These are phyloP conservation scores for Austrofundulus limnaeus DNA, from an alignment of 2,113 vertebrate genomes.

Conservation along the genomic window DNA sequence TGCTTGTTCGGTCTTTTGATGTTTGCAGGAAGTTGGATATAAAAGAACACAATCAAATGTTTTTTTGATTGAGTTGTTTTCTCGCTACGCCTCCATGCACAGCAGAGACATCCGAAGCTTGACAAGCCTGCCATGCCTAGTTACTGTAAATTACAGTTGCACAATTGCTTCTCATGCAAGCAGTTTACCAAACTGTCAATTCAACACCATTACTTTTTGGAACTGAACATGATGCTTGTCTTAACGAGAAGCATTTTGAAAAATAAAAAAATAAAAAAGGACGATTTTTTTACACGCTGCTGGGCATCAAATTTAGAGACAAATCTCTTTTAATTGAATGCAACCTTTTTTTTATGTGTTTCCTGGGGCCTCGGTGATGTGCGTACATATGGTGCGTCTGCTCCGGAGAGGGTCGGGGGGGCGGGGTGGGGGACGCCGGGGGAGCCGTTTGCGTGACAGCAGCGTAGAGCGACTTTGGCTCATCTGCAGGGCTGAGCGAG, in stretches of 20 bases:
- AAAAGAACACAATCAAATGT: background rate
- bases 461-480: conserved; percentile 48
- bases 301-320: conserved; percentile 30
- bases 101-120: conserved; percentile 27
- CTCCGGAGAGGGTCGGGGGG: background rate
- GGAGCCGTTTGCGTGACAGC: conserved; percentile 44
- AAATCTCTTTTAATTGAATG: conserved; percentile 42
- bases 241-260: background rate
- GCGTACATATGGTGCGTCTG: conserved; percentile 30
- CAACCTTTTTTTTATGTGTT: conserved; percentile 37
- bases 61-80: background rate
- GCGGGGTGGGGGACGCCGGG: background rate
- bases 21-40: background rate
- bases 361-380: conserved; percentile 26
- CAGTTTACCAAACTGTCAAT: conserved; percentile 24
- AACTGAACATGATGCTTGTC: conserved; percentile 14
- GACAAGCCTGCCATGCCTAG: conserved; percentile 27
- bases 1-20: background rate
- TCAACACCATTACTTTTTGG: background rate
- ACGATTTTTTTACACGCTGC: conserved; percentile 12
- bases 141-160: conserved; percentile 23
- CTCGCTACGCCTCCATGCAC: conserved; percentile 8
- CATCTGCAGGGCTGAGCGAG: conserved; percentile 33
- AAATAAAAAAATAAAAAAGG: no score
- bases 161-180: conserved; percentile 13